These are phyloP conservation scores for Diplosoma virens DNA, from an alignment of 23 tunicate species.

Conservation along the genomic window DNA sequence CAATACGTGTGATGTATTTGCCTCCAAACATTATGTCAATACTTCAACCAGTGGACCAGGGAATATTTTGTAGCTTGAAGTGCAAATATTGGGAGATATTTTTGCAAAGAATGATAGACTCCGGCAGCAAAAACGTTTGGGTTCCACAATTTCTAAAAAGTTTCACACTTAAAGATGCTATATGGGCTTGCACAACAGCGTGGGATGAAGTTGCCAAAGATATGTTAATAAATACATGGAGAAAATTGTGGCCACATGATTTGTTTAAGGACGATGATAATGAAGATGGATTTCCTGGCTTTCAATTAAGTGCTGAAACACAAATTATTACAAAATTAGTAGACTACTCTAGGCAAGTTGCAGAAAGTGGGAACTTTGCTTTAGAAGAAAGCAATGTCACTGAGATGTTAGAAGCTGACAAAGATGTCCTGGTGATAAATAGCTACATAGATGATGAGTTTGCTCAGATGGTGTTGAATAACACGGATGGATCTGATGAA, in stretches of 20 bases:
- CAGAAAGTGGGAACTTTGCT: background rate
- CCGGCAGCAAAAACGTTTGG: background rate
- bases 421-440: background rate
- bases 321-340: background rate
- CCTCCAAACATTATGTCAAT: too few relatives aligned
- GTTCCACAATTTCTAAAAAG: background rate
- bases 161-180: background rate
- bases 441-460: background rate
- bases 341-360: background rate
- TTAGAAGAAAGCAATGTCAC: too few relatives aligned
- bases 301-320: background rate
- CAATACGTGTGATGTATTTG: too few relatives aligned
- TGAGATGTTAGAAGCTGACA: too few relatives aligned
- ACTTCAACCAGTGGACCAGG: background rate
- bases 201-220: background rate
- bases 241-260: background rate
- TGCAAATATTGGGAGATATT: background rate
- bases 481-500: background rate
- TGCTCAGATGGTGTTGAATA: background rate
- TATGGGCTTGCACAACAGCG: background rate
- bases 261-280: too few relatives aligned
- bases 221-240: background rate
- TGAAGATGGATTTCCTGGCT: too few relatives aligned
- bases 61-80: background rate
- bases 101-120: background rate